Evolutionary conservation across 2,888 invertebrate species (phyloP), one percentile per base, ranked within the genome.

Genomic region (Watsonalla binaria): DNA sequence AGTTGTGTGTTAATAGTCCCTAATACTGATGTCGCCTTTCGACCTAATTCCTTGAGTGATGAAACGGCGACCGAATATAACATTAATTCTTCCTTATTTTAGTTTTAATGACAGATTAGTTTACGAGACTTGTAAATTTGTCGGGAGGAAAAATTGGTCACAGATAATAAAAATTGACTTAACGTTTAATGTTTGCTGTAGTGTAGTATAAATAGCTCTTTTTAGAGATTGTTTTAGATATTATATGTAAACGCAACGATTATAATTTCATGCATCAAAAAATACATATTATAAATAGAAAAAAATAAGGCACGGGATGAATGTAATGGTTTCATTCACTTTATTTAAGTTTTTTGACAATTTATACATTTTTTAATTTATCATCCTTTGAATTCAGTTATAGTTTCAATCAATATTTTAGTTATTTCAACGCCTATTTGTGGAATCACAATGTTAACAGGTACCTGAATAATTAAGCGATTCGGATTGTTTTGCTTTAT

Each of bases 1-100:
- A 79, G 80, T 80, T 80, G 78, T 74, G 66, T 74, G 80, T 82
- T 87, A 88, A 88, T 87, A 82, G 88, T 70, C 68, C 66, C 74
- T 81, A 84, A 81, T 82, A 76, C 72, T 65, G 68, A 60, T 65
- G 72, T 77, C 78, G 74, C 68, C 69, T 61, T 59, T 59, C 80
- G 80, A 79, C 82, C 83, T 60, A 77, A 75, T 80, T 84, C 65
- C 58, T 62, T 72, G 68, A 73, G 71, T 76, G 79, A 76, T 74
- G 77, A 76, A 80, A 79, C 72, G 70, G 64, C 67, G 70, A 70
- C 71, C 70, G 73, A 67, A 67, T 71, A 72, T 68, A 69, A 73
- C 74, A 78, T 79, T 72, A 71, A 76, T 72, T 70, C 74, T 77
- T 76, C 78, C 76, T 70, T 72, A 68, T 77, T 67, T 65, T 63